Conservation (phyloP, 64 coral and sea anemone genomes). For the Hydrozoanthus tunicans region DNA sequence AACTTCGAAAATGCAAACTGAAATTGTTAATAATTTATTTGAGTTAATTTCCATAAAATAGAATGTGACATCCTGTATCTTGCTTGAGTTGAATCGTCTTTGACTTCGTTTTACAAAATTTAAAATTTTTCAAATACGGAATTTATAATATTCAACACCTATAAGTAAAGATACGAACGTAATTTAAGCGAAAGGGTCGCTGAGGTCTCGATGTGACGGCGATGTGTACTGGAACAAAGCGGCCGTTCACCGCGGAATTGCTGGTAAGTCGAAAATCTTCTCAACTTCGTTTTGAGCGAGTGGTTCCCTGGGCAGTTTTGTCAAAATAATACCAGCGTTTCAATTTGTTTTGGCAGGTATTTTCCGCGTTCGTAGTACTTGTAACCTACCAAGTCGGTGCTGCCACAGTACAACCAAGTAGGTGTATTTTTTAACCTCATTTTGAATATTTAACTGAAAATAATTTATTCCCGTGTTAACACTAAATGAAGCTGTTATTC, state of each 20-base stretch:
- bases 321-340: neutral
- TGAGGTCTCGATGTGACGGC: slow-evolving; percentile 23
- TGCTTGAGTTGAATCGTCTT: neutral
- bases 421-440: slow-evolving; percentile 23
- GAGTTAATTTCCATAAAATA: slow-evolving; percentile 44
- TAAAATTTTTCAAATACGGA: neutral
- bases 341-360: slow-evolving; percentile 34
- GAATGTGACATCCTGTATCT: slow-evolving; percentile 16
- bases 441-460: slow-evolving; percentile 38
- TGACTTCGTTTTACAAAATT: slow-evolving; percentile 18
- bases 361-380: slow-evolving; percentile 13
- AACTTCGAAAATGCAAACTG: neutral
- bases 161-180: neutral
- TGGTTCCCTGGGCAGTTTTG: neutral
- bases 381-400: neutral
- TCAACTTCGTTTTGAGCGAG: neutral
- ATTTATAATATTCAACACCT: neutral
- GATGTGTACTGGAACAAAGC: neutral
- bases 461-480: slow-evolving; percentile 40
- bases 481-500: slow-evolving; percentile 12
- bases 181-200: slow-evolving; percentile 29
- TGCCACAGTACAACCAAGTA: slow-evolving; percentile 2
- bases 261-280: slow-evolving; percentile 24
- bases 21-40: slow-evolving; percentile 68
- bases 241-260: neutral